These are phyloP conservation scores for Eudyptes chrysolophus DNA, from an alignment of 2,113 vertebrate species.

Conservation along the genomic window DNA sequence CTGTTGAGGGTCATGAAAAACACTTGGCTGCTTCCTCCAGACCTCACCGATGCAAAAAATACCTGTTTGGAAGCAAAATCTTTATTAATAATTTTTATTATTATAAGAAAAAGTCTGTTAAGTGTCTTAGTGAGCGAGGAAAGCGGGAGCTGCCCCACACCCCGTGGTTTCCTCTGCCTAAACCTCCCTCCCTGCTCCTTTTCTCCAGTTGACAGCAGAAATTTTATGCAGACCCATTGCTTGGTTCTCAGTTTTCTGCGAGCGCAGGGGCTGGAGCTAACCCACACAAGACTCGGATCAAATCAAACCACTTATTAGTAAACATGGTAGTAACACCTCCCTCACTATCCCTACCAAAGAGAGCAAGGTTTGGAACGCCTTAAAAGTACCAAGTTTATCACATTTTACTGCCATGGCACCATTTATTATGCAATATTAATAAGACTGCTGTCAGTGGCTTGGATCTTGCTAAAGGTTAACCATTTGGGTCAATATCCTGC, in stretches of 20 bases:
- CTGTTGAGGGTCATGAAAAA: conserved; percentile 99
- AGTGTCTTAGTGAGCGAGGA: background rate
- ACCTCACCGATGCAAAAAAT: conserved; percentile 98
- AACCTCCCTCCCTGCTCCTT: background rate
- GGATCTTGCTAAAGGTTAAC: background rate
- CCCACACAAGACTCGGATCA: background rate
- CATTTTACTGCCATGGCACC: background rate
- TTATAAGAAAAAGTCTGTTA: background rate
- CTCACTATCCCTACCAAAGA: background rate
- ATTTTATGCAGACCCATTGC: background rate
- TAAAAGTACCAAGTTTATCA: background rate
- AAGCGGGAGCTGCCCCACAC: background rate
- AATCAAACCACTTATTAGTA: background rate
- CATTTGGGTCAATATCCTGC: background rate
- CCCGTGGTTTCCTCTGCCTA: background rate
- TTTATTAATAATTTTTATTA: background rate
- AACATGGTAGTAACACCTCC: background rate
- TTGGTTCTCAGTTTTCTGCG: background rate
- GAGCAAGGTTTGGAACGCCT: background rate
- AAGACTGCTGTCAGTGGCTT: background rate
- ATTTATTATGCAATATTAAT: background rate
- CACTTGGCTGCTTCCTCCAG: conserved; percentile 98
- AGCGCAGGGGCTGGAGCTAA: background rate
- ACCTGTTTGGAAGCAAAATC: conserved; percentile 79
- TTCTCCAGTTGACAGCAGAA: background rate